phyloP scores from a whole-genome alignment of 2,113 vertebrate genomes.

The Platysteira castanea region DNA sequence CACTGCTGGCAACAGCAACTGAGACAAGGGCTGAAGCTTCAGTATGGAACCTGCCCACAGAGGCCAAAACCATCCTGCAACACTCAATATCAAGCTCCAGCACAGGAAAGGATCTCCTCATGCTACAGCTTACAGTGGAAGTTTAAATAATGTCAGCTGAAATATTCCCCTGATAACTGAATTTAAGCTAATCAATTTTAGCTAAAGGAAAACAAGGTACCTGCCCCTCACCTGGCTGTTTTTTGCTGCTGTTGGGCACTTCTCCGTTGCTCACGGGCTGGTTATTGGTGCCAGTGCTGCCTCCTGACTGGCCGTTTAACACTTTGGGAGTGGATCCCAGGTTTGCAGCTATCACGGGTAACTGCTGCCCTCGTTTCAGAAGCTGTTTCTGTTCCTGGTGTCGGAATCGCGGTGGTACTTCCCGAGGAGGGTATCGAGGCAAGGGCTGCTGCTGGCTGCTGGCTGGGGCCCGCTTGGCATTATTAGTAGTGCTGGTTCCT shows the following conservation, averaged over 20 bases:
- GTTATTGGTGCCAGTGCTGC: slow-evolving; percentile 62
- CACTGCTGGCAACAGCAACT: background rate
- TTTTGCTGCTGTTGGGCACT: slow-evolving; percentile 76
- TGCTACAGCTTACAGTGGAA: background rate
- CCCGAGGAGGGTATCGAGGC: slow-evolving; percentile 83
- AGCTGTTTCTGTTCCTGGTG: slow-evolving; percentile 87
- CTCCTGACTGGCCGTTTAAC: slow-evolving; percentile 71
- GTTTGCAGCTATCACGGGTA: slow-evolving; percentile 78
- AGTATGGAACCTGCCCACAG: background rate
- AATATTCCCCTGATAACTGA: background rate
- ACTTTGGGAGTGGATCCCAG: slow-evolving; percentile 85
- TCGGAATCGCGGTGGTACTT: slow-evolving; percentile 86
- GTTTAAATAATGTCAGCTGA: accelerated
- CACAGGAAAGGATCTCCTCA: background rate
- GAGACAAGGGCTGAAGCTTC: background rate
- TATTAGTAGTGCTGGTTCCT: slow-evolving; percentile 85
- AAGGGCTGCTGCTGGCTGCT: slow-evolving; percentile 78
- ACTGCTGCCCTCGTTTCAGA: slow-evolving; percentile 82
- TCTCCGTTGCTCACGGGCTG: slow-evolving; percentile 78
- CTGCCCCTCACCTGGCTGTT: slow-evolving; percentile 78
- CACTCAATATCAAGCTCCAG: accelerated
- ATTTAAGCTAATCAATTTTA: accelerated
- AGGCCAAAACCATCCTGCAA: background rate
- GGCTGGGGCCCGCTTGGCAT: slow-evolving; percentile 92
- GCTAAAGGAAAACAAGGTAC: background rate